These are phyloP conservation scores for Thereva unica DNA, from an alignment of 2,888 invertebrate genomes.

Conservation along the genomic window DNA sequence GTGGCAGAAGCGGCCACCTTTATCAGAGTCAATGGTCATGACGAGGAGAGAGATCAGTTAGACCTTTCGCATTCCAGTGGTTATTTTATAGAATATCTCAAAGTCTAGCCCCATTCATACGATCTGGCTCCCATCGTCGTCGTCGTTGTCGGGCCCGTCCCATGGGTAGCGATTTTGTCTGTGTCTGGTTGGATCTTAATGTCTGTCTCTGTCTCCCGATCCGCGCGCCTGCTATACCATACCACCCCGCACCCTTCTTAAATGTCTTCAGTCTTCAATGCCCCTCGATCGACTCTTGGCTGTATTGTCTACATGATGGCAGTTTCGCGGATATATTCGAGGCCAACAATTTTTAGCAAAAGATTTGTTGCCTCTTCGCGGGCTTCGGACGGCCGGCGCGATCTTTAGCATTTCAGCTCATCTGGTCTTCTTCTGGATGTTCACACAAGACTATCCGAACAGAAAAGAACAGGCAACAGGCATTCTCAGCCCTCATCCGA, in stretches of 20 bases:
- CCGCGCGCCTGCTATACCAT: constrained; percentile 9
- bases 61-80: constrained; percentile 32
- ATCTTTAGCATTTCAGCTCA: constrained; percentile 2
- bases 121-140: constrained; percentile 3
- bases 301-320: background rate
- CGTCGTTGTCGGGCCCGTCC: too few relatives aligned
- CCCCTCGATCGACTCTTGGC: background rate
- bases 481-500: constrained; percentile 13
- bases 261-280: too few relatives aligned
- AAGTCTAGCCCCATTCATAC: constrained; percentile 29
- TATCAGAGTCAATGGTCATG: constrained; percentile 32
- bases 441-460: too few relatives aligned
- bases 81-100: constrained; percentile 22
- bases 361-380: constrained; percentile 9
- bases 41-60: constrained; percentile 29
- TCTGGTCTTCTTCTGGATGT: constrained; percentile 11
- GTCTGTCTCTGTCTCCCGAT: constrained; percentile 2
- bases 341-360: constrained; percentile 25
- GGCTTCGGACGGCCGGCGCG: constrained; percentile 8
- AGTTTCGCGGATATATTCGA: constrained; percentile 20
- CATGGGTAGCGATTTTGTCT: constrained; percentile 25
- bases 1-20: constrained; percentile 24
- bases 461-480: too few relatives aligned
- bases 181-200: constrained; percentile 17
- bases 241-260: background rate